phyloP scores from a whole-genome alignment of 2,113 vertebrate genomes.

The Noctilio leporinus region DNA sequence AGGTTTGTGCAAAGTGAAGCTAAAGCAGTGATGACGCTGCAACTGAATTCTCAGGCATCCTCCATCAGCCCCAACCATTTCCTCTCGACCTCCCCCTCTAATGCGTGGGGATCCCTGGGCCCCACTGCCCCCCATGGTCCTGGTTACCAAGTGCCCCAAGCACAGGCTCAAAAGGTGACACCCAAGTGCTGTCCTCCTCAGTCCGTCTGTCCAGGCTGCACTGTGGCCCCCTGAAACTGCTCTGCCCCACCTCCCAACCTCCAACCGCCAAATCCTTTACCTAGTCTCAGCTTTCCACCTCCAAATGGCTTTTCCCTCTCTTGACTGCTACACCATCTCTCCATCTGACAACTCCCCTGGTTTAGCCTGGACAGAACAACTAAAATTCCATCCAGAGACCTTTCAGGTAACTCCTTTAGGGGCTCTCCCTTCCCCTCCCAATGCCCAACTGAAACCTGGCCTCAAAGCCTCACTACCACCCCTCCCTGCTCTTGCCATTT shows the following conservation, averaged over 20 bases:
- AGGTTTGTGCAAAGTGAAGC: neutral
- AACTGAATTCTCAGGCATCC: neutral
- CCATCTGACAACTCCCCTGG: neutral
- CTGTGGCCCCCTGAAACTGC: fast-evolving
- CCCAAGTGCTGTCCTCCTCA: neutral
- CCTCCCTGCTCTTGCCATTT: neutral
- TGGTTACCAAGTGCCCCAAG: neutral
- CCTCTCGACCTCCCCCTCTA: too few relatives aligned
- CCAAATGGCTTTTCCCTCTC: neutral
- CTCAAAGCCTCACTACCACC: neutral
- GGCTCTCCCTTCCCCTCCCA: neutral
- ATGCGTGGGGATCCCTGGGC: neutral
- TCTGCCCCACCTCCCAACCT: neutral
- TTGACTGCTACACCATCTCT: neutral
- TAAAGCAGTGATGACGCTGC: fast-evolving
- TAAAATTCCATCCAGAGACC: neutral
- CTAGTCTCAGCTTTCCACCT: neutral
- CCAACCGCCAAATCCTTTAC: fast-evolving
- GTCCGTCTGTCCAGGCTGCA: fast-evolving
- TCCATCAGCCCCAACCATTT: neutral
- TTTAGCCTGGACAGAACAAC: neutral
- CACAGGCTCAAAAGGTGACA: neutral
- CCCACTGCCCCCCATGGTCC: neutral
- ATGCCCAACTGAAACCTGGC: neutral
- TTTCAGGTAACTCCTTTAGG: neutral